Evolutionary conservation across 2,888 invertebrate genomes (phyloP), one percentile per base, ranked within the genome.

Genomic region (Allacma fusca): DNA sequence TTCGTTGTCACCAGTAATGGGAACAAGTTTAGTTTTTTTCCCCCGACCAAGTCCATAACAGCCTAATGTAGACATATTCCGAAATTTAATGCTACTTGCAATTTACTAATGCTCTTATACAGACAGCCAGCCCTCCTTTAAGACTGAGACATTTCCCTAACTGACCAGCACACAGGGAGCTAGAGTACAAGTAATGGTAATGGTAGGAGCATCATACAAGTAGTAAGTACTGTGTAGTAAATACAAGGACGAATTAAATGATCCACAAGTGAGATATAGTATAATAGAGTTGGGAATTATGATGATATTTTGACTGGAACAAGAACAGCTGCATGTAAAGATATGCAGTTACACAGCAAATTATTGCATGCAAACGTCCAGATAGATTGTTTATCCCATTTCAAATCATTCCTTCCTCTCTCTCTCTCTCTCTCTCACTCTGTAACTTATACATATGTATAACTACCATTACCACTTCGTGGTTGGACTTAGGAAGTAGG

Each of bases 271-370:
- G 21, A 29, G 40, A 68, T 40, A 69, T 69, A 50, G n/a, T n/a
- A 50, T 68, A 43, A 68, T 34, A 68, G 5, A 24, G 24, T 68
- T 68, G n/a, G 40, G 68, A 68, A 68, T 68, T 68, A 68, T 68
- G 28, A 72, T 72, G 29, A 73, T 65, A 74, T 65, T 74, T 65
- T 74, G 74, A 74, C 74, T 74, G 26, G 65, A 43, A 44, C 65
- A 74, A 34, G 29, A 64, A 59, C 44, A 50, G 34, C 68, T 68
- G 68, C 40, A 68, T 71, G 68, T 71, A 50, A 71, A 71, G 71
- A 28, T 40, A 43, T 71, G 71, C 57, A 71, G 23, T 65, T 74
- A 74, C 65, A 74, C 9, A 74, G 74, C 74, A 74, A 74, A 74
- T 74, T 74, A 74, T 64, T 50, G 28, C 65, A 74, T 65, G 65